Evolutionary conservation across 2,113 vertebrate species (phyloP).

Genomic region (Meleagris gallopavo): DNA sequence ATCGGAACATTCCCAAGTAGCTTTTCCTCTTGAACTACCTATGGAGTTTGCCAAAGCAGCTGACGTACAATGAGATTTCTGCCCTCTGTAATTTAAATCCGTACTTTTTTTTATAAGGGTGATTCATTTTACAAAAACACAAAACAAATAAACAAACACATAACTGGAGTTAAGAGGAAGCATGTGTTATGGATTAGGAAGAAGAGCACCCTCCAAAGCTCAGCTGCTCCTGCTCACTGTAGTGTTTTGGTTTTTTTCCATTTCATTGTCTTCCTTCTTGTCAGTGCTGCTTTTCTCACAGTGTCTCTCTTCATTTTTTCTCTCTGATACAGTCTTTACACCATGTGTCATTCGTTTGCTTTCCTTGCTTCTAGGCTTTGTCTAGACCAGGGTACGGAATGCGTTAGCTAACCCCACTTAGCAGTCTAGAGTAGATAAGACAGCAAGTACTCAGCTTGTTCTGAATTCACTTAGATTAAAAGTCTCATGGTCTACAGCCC

Average conservation of each 20-base stretch:
- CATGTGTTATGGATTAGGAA: constrained; percentile 69
- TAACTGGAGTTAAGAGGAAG: constrained; percentile 43
- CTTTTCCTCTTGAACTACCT: constrained; percentile 37
- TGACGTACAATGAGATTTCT: constrained; percentile 53
- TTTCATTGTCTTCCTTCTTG: constrained; percentile 31
- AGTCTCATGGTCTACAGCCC: not conserved
- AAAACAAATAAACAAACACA: constrained; percentile 73
- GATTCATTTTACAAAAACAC: constrained; percentile 68
- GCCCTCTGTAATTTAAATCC: constrained; percentile 49
- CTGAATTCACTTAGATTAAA: not conserved
- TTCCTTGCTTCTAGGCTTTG: constrained; percentile 34
- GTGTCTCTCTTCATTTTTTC: not conserved
- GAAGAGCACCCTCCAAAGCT: constrained; percentile 62
- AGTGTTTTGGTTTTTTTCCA: constrained; percentile 21
- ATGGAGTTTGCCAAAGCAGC: constrained; percentile 40
- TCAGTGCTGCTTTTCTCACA: not conserved
- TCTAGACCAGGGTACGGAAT: not conserved
- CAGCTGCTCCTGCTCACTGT: constrained; percentile 43
- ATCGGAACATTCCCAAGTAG: constrained; percentile 33
- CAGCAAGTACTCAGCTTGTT: not conserved
- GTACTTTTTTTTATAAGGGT: constrained; percentile 35
- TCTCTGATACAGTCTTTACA: not conserved
- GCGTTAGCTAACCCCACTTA: not conserved
- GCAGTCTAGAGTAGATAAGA: not conserved
- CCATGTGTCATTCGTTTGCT: not conserved